Evolutionary conservation across 30 jellyfish, hydroid and myxozoan genomes (phyloP).

Genomic region (Cassiopea andromeda): DNA sequence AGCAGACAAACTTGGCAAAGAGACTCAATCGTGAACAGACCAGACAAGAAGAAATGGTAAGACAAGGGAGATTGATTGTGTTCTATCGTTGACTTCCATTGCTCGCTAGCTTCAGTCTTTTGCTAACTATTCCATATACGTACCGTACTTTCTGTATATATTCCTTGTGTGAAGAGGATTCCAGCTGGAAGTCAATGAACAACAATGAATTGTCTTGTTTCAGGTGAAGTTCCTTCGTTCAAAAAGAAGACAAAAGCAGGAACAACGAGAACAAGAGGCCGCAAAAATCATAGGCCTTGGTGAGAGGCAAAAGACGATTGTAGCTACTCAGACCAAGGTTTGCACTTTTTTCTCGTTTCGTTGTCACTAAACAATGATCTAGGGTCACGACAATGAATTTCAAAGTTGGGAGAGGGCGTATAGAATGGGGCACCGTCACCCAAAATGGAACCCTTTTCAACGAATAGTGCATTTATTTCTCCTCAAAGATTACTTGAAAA

Average conservation of each 20-base stretch:
- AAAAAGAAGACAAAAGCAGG: constrained; percentile 74
- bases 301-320: constrained; percentile 91
- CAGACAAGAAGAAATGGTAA: constrained; percentile 90
- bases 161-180: not conserved
- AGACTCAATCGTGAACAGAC: constrained; percentile 79
- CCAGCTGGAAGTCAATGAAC: not conserved
- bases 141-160: not conserved
- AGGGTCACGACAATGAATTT: too few species aligned
- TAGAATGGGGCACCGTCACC: too few species aligned
- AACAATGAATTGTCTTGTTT: not conserved
- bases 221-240: constrained; percentile 88
- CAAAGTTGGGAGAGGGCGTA: too few species aligned
- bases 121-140: not conserved
- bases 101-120: not conserved
- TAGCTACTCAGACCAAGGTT: constrained; percentile 83
- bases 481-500: too few species aligned
- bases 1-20: constrained; percentile 88
- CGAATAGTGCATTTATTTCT: too few species aligned
- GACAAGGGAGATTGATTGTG: not conserved
- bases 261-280: constrained; percentile 91
- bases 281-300: constrained; percentile 91
- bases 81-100: too few species aligned
- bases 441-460: too few species aligned
- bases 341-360: not conserved
- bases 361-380: not conserved